Base-by-base conservation (phyloP, 2,113 vertebrate genomes). In the Clarias macrocephalus region DNA sequence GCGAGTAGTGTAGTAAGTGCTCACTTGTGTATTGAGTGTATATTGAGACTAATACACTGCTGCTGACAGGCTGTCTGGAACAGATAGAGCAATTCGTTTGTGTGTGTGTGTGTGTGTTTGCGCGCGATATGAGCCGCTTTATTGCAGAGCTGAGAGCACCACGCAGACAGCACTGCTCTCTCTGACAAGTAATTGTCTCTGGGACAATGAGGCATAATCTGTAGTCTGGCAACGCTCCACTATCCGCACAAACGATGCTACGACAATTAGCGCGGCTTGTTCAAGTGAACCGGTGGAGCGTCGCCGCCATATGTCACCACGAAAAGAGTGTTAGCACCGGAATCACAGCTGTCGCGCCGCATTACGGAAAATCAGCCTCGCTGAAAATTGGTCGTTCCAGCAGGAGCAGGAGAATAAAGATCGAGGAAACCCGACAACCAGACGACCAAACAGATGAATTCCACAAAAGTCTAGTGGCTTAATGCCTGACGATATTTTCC, bases 141-240 rank as follows among this genome's bases (percentile, higher is more conserved):
- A 86, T 63, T n/a, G 65, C 72, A 62, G 48, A 57, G 59, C 54
- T 28, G 63, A 56, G 28, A 3, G 28, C 23, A 25, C 72, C 13
- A 19, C 30, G 72, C 82, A n/a, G 68, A 70, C 80, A 30, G 66
- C n/a, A 19, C 28, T 56, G 62, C 82, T 54, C 70, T 70, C 85
- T 83, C 68, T 86, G 90, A 87, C 85, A 91, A 66, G 81, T 88
- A 90, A 87, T 89, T 89, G 87, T 87, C 81, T 89, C 60, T 83
- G 81, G 85, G 66, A 73, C 87, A 90, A 87, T 90, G 81, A 89
- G 80, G 80, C 54, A 73, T 86, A 86, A 84, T 84, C 83, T 77
- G 79, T 87, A 62, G 25, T 80, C 84, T 87, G 80, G 90, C 82
- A 65, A 30, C 70, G 76, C 54, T 83, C 86, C 87, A 75, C 68